These are phyloP conservation scores for Aculops lycopersici DNA, from an alignment of 1,140 invertebrate genomes.

Conservation along the genomic window DNA sequence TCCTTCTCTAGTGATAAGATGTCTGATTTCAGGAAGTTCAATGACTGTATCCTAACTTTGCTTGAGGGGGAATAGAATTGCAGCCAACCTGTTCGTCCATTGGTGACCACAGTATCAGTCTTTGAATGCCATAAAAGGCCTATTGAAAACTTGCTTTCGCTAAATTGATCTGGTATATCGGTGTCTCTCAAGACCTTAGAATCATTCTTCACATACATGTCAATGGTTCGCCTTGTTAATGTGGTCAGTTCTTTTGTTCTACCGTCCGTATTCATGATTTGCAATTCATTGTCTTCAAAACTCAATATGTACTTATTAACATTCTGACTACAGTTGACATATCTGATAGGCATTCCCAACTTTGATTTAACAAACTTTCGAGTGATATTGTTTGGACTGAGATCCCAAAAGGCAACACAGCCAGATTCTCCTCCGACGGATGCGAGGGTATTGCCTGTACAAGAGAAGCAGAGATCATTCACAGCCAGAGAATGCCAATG, in stretches of 20 bases:
- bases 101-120: slow-evolving; percentile 30
- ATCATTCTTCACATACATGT: background rate
- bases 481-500: slow-evolving; percentile 51
- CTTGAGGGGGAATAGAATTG: slow-evolving; percentile 38
- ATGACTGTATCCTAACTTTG: slow-evolving; percentile 25
- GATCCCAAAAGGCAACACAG: slow-evolving; percentile 44
- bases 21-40: slow-evolving; percentile 6
- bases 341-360: slow-evolving; percentile 29
- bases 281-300: slow-evolving; percentile 28
- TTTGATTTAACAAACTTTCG: slow-evolving; percentile 32
- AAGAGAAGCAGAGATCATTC: slow-evolving; percentile 29
- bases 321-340: slow-evolving; percentile 28
- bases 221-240: slow-evolving; percentile 15
- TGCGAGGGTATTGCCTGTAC: slow-evolving; percentile 30
- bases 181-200: too few species aligned
- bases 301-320: slow-evolving; percentile 29
- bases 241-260: slow-evolving; percentile 1
- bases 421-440: slow-evolving; percentile 37
- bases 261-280: slow-evolving; percentile 4
- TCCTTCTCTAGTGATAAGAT: slow-evolving; percentile 1
- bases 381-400: slow-evolving; percentile 15
- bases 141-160: slow-evolving; percentile 21
- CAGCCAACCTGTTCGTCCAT: slow-evolving; percentile 37
- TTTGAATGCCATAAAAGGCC: slow-evolving; percentile 31
- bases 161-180: too few species aligned